Percentiles rank a stretch among this genome's conserved stretches.
Evolutionary conservation across 2,888 invertebrate genomes (phyloP).

Genomic region (Hydroisotoma schaefferi): DNA sequence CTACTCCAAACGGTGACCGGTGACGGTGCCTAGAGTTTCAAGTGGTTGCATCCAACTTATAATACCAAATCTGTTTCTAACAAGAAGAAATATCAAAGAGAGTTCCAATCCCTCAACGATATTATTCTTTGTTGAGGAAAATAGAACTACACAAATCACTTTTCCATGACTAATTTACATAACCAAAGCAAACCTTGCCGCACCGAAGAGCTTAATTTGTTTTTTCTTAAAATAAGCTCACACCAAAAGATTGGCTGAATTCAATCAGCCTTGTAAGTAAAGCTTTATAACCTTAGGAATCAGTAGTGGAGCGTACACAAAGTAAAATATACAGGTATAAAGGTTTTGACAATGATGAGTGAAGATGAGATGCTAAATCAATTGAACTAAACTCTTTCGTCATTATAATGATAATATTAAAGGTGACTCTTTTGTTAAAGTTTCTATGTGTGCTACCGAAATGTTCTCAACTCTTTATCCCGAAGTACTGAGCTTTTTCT

Average conservation of each 20-base stretch:
- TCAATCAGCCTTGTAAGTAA: no score
- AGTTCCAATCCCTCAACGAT: not conserved
- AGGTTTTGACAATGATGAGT: not conserved
- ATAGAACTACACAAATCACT: constrained; percentile 1
- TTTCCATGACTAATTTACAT: constrained; percentile 5
- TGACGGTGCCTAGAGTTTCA: no score
- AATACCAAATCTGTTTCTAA: no score
- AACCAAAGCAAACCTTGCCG: constrained; percentile 4
- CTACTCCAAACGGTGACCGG: no score
- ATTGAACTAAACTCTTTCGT: not conserved
- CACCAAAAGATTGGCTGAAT: no score
- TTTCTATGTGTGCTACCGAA: not conserved
- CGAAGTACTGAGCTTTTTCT: not conserved
- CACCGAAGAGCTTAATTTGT: constrained; percentile 2
- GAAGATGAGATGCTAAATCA: not conserved
- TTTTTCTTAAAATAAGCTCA: not conserved
- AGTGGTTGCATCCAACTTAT: no score
- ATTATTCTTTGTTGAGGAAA: not conserved
- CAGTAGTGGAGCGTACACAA: not conserved
- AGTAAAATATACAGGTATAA: not conserved
- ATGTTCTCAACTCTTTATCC: not conserved
- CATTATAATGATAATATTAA: no score
- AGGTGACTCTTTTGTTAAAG: not conserved
- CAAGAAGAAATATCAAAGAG: no score
- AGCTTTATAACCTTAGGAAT: not conserved